These are phyloP conservation scores for Zaprionus tsacasi DNA, from an alignment of 1,140 invertebrate species.

Conservation along the genomic window DNA sequence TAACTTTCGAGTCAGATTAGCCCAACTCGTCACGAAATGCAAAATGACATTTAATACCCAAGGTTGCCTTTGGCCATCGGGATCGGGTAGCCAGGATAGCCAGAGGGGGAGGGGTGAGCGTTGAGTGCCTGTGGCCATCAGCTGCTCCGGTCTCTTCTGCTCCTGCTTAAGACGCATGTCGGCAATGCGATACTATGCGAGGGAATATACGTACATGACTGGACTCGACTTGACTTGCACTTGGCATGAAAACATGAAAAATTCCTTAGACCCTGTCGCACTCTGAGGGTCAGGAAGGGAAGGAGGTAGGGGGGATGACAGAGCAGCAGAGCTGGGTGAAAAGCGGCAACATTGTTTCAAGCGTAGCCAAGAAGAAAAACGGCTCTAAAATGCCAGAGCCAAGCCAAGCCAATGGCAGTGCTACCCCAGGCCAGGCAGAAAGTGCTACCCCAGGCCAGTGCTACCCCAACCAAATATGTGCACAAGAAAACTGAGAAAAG, in stretches of 20 bases:
- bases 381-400: constrained; percentile 74
- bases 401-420: constrained; percentile 47
- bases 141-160: neutral
- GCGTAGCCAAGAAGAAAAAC: constrained; percentile 77
- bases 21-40: constrained; percentile 84
- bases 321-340: constrained; percentile 35
- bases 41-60: constrained; percentile 84
- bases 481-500: constrained; percentile 25
- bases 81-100: neutral
- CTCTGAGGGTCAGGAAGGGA: neutral
- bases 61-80: constrained; percentile 40
- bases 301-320: neutral
- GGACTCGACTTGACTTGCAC: constrained; percentile 81
- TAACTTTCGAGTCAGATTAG: constrained; percentile 84
- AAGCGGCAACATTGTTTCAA: constrained; percentile 75
- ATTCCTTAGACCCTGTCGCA: constrained; percentile 67
- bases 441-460: constrained; percentile 14
- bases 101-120: neutral
- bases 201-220: constrained; percentile 75
- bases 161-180: constrained; percentile 68
- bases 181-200: constrained; percentile 76
- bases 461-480: constrained; percentile 31
- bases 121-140: constrained; percentile 35
- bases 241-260: constrained; percentile 82
- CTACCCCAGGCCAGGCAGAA: too few species aligned